phyloP scores from a whole-genome alignment of 2,113 vertebrate species.

The Pteropus alecto region DNA sequence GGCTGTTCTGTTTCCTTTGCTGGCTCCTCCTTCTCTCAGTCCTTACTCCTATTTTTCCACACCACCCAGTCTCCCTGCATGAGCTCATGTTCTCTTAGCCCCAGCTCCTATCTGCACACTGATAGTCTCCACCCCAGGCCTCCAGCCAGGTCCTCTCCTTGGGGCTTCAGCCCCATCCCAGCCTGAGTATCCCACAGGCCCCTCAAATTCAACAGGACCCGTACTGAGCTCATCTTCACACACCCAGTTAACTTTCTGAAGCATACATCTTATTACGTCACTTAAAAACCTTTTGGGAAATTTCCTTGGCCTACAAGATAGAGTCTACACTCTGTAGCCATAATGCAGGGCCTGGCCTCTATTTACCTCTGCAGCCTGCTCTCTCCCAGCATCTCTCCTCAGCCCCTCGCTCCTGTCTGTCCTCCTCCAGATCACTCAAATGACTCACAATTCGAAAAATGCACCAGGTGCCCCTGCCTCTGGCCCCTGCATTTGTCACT shows the following conservation, averaged over 20 bases:
- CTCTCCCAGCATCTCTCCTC: not conserved
- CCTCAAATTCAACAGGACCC: conserved; percentile 39
- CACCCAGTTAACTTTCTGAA: conserved; percentile 36
- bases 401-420: not conserved
- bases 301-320: not conserved
- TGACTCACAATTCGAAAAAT: conserved; percentile 42
- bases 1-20: not conserved
- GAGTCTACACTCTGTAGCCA: not conserved
- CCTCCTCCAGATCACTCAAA: not conserved
- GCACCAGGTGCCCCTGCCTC: not conserved
- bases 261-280: not conserved
- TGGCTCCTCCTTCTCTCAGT: not conserved
- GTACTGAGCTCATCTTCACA: conserved; percentile 56
- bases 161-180: not conserved
- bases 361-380: not conserved
- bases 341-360: not conserved
- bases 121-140: conserved; percentile 40
- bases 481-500: conserved; percentile 15
- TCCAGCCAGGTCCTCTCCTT: conserved; percentile 41
- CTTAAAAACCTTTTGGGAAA: conserved; percentile 31
- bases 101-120: conserved; percentile 42
- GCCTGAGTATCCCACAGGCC: conserved; percentile 16
- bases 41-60: not conserved
- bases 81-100: conserved; percentile 57
- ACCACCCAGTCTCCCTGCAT: not conserved